Percentiles rank a stretch among this genome's conserved stretches.
Evolutionary conservation across 2,797 vertebrate genomes (phyloP).

Genomic region (Epinephelus coioides): DNA sequence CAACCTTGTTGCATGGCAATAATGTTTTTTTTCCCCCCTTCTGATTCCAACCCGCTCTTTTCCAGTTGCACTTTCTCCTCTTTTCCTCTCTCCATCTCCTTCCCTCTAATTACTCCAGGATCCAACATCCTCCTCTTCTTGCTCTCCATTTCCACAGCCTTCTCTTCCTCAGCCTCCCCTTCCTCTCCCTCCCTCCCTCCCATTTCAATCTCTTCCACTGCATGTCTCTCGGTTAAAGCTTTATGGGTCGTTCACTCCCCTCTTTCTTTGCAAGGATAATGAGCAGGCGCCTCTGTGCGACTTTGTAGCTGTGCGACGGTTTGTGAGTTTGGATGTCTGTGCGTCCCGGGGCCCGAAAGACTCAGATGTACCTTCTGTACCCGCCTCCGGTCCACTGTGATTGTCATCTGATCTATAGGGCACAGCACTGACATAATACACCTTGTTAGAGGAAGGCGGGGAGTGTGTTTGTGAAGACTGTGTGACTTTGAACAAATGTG

Average conservation of each 20-base stretch:
- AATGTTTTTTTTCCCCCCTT: slow-evolving; percentile 19
- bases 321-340: slow-evolving; percentile 73
- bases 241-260: slow-evolving; percentile 78
- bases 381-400: slow-evolving; percentile 71
- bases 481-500: slow-evolving; percentile 80
- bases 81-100: slow-evolving; percentile 52
- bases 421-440: slow-evolving; percentile 76
- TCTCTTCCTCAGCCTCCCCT: slow-evolving; percentile 46
- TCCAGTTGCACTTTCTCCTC: slow-evolving; percentile 59
- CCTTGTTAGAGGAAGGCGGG: slow-evolving; percentile 77
- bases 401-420: slow-evolving; percentile 82
- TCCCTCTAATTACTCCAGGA: slow-evolving; percentile 75
- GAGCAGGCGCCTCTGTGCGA: slow-evolving; percentile 75
- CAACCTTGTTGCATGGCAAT: slow-evolving; percentile 42
- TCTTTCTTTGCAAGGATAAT: slow-evolving; percentile 77
- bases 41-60: slow-evolving; percentile 42
- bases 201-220: slow-evolving; percentile 66
- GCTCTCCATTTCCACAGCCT: slow-evolving; percentile 69
- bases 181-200: slow-evolving; percentile 46
- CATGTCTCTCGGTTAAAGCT: slow-evolving; percentile 77
- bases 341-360: slow-evolving; percentile 71
- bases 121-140: slow-evolving; percentile 73
- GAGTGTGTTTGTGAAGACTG: slow-evolving; percentile 64
- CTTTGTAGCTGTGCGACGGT: slow-evolving; percentile 78
- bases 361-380: slow-evolving; percentile 78